phyloP scores from a whole-genome alignment of 2,888 invertebrate genomes.

The Latrodectus hesperus region DNA sequence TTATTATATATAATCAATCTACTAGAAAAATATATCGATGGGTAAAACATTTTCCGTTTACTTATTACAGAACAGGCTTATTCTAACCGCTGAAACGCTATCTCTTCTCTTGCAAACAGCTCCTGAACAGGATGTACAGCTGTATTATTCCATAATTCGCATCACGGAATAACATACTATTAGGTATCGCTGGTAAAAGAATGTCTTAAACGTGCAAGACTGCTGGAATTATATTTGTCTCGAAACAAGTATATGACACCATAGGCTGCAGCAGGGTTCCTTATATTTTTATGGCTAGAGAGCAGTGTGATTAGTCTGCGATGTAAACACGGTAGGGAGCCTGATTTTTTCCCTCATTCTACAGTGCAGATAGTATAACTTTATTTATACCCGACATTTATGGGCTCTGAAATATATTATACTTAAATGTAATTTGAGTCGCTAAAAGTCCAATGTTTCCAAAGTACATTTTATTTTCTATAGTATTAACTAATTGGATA shows the following conservation, averaged over 20 bases:
- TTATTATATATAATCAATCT: too few species aligned
- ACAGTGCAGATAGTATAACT: slow-evolving; percentile 13
- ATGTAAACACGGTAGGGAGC: slow-evolving; percentile 39
- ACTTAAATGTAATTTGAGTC: neutral
- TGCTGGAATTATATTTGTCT: slow-evolving; percentile 24
- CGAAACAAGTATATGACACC: slow-evolving; percentile 48
- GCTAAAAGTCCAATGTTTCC: neutral
- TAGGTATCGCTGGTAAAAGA: neutral
- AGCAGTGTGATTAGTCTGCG: slow-evolving; percentile 30
- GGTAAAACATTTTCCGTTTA: too few species aligned
- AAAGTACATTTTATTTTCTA: too few species aligned
- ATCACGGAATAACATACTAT: neutral
- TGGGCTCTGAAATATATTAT: slow-evolving; percentile 4
- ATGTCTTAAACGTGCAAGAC: slow-evolving; percentile 15
- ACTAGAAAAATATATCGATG: too few species aligned
- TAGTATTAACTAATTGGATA: too few species aligned
- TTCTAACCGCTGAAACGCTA: too few species aligned
- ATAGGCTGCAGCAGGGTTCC: slow-evolving; percentile 37
- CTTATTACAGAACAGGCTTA: too few species aligned
- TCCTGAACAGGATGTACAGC: neutral
- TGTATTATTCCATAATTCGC: neutral
- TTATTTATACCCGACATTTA: slow-evolving; percentile 52
- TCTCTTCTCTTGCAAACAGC: neutral
- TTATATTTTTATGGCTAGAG: slow-evolving; percentile 13
- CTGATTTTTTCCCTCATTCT: slow-evolving; percentile 20